Percentiles rank a stretch among this genome's conserved stretches.
Evolutionary conservation across 2,888 invertebrate genomes (phyloP).

Genomic region (Polydrusus tereticollis): DNA sequence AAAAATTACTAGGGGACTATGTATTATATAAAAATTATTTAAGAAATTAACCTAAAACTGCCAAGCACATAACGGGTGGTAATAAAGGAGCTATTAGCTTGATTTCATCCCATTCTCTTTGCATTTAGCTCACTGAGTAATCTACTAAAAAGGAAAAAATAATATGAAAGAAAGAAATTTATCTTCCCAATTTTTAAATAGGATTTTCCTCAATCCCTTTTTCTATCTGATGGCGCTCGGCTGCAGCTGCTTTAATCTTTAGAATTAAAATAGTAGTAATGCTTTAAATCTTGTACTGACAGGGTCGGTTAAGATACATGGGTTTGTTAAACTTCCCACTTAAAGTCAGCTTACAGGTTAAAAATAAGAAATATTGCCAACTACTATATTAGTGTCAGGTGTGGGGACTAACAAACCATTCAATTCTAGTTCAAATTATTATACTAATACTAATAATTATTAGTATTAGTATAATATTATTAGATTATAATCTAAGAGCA

Average conservation of each 20-base stretch:
- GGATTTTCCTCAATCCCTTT: conserved; percentile 12
- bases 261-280: conserved; percentile 1
- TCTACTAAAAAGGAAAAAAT: conserved; percentile 6
- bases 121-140: neutral
- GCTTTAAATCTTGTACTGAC: conserved; percentile 4
- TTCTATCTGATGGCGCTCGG: conserved; percentile 18
- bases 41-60: neutral
- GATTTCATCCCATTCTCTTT: neutral
- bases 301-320: neutral
- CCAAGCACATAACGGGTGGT: neutral
- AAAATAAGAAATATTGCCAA: no score
- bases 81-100: neutral
- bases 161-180: conserved; percentile 8
- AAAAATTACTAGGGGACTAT: no score
- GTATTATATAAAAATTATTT: no score
- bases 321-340: no score
- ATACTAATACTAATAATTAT: no score
- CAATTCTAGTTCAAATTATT: no score
- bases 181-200: conserved; percentile 15
- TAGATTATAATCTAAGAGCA: no score
- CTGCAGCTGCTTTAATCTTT: conserved; percentile 16
- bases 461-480: no score
- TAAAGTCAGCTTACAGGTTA: no score
- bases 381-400: no score
- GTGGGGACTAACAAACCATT: no score